Conservation (phyloP, 2,888 invertebrate species). For the Anthophora plumipes region DNA sequence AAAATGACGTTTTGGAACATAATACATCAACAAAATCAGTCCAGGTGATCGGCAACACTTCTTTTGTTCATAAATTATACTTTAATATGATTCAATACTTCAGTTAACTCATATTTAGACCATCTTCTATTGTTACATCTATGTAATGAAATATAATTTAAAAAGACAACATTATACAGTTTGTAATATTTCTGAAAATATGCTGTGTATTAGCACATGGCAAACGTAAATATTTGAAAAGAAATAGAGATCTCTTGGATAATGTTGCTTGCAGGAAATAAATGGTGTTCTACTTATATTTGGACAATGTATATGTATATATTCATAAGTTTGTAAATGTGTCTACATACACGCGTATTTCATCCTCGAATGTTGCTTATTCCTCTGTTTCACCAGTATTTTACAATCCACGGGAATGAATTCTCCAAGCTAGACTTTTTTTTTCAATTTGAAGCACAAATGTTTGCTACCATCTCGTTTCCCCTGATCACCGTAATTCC, state of each 20-base stretch:
- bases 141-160: too few relatives aligned
- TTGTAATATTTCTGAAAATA: conserved; percentile 4
- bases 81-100: too few relatives aligned
- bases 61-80: too few relatives aligned
- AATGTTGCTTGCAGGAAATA: background rate
- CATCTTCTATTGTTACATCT: too few relatives aligned
- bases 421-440: conserved; percentile 14
- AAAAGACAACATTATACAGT: background rate
- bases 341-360: too few relatives aligned
- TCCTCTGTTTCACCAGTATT: background rate
- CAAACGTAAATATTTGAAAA: background rate
- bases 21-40: too few relatives aligned
- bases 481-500: conserved; percentile 9
- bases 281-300: background rate
- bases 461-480: background rate
- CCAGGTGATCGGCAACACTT: too few relatives aligned
- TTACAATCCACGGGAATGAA: conserved; percentile 14
- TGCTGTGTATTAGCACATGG: background rate
- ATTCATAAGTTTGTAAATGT: conserved; percentile 5
- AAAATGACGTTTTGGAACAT: too few relatives aligned
- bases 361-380: too few relatives aligned
- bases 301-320: background rate
- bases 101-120: too few relatives aligned
- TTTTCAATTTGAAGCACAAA: conserved; percentile 19
- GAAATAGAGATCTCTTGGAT: background rate